These are phyloP conservation scores for Zenarchopterus dispar DNA, from an alignment of 2,797 vertebrate species.

Conservation along the genomic window DNA sequence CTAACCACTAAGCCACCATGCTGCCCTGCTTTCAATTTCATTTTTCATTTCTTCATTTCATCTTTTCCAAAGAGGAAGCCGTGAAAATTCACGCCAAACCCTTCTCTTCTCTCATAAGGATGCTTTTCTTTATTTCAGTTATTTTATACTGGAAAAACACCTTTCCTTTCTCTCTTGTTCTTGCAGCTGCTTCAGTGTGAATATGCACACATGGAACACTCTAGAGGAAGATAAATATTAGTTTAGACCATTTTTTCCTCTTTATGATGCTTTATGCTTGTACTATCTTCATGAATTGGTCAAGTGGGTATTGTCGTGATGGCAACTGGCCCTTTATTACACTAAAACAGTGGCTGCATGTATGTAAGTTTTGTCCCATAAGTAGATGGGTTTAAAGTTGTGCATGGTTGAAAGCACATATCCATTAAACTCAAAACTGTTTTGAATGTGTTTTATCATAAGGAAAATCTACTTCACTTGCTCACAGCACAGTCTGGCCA, in stretches of 20 bases:
- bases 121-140: conserved; percentile 24
- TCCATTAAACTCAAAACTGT: conserved; percentile 10
- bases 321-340: conserved; percentile 15
- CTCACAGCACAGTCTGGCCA: conserved; percentile 29
- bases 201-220: conserved; percentile 23
- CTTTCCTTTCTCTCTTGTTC: conserved; percentile 8
- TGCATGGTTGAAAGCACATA: conserved; percentile 1
- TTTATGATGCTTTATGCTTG: conserved; percentile 30
- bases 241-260: conserved; percentile 36
- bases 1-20: too few species aligned
- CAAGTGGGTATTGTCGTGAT: conserved; percentile 30
- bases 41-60: too few species aligned
- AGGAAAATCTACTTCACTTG: conserved; percentile 19
- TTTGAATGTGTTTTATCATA: conserved; percentile 17
- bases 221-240: conserved; percentile 39
- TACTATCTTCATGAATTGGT: conserved; percentile 24
- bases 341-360: conserved; percentile 3
- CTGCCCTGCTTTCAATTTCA: too few species aligned
- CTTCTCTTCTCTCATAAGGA: conserved; percentile 18
- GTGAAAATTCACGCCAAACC: conserved; percentile 34
- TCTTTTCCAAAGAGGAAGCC: conserved; percentile 55
- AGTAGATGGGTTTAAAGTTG: conserved; percentile 11
- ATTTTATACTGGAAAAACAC: conserved; percentile 25
- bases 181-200: conserved; percentile 18
- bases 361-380: conserved; percentile 7